These are phyloP conservation scores for Prunella strophiata DNA, from an alignment of 2,797 vertebrate genomes.

Conservation along the genomic window DNA sequence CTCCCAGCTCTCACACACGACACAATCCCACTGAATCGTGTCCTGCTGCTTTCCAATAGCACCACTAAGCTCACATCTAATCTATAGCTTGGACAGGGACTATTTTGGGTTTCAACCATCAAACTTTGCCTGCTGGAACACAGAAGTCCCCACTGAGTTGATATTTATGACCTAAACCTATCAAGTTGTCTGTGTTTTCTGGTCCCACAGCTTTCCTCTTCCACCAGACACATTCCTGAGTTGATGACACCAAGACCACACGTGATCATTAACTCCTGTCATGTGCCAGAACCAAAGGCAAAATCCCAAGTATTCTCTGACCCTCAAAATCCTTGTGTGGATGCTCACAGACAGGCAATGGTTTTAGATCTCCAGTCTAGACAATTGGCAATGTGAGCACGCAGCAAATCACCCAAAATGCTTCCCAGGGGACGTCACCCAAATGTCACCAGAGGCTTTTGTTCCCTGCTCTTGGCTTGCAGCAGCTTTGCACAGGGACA, in stretches of 20 bases:
- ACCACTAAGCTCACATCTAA: not conserved
- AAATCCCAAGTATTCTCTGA: not conserved
- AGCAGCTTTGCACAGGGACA: not conserved
- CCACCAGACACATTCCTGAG: not conserved
- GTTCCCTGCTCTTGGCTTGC: not conserved
- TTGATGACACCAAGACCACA: not conserved
- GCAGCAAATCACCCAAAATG: not conserved
- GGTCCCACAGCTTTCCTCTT: not conserved
- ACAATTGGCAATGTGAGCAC: rapidly evolving
- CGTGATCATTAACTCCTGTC: rapidly evolving
- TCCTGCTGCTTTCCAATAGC: not conserved
- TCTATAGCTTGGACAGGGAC: not conserved
- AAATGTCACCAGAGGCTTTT: not conserved
- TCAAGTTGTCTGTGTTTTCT: not conserved
- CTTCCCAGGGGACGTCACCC: not conserved
- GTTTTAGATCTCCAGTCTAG: not conserved
- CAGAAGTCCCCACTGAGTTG: not conserved
- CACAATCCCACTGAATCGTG: not conserved
- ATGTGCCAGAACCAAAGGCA: not conserved
- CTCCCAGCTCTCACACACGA: not conserved
- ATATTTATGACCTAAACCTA: not conserved
- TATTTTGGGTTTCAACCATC: not conserved
- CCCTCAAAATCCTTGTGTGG: not conserved
- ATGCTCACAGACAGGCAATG: not conserved
- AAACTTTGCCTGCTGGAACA: not conserved